Evolutionary conservation across 2,888 invertebrate genomes (phyloP).

Genomic region (Rhyacophila evoluta): DNA sequence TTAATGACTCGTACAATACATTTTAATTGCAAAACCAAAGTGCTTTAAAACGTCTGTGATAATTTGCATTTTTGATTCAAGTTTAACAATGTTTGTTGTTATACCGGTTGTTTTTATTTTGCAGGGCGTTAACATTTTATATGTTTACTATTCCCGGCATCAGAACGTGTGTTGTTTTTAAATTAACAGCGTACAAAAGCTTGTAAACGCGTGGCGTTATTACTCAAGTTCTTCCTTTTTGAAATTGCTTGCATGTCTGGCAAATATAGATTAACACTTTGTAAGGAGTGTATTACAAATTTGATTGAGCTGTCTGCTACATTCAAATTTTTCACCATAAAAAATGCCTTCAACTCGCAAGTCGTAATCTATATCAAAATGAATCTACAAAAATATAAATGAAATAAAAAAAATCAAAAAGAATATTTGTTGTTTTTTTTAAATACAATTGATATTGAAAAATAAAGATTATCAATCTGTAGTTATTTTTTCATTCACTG

Average conservation of each 20-base stretch:
- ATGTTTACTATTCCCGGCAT: conserved; percentile 34
- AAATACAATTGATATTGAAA: too few species aligned
- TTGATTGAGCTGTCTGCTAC: conserved; percentile 9
- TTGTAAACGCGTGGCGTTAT: conserved; percentile 42
- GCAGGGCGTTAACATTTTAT: conserved; percentile 26
- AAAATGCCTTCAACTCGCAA: background rate
- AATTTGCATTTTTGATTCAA: background rate
- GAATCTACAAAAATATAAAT: too few species aligned
- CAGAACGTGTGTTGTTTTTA: conserved; percentile 47
- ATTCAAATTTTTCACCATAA: background rate
- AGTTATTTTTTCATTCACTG: too few species aligned
- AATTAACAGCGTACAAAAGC: conserved; percentile 49
- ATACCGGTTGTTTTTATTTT: background rate
- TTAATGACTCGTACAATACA: background rate
- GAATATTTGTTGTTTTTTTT: too few species aligned
- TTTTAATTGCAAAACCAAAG: background rate
- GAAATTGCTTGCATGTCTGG: conserved; percentile 46
- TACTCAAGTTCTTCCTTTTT: conserved; percentile 46
- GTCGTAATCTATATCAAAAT: background rate
- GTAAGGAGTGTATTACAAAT: background rate
- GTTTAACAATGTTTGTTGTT: background rate
- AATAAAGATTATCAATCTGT: too few species aligned
- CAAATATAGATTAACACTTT: conserved; percentile 30
- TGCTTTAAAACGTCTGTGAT: background rate
- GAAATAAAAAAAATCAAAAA: too few species aligned